phyloP scores from a whole-genome alignment of 2,888 invertebrate species.

The Drosophila nigritarsus region DNA sequence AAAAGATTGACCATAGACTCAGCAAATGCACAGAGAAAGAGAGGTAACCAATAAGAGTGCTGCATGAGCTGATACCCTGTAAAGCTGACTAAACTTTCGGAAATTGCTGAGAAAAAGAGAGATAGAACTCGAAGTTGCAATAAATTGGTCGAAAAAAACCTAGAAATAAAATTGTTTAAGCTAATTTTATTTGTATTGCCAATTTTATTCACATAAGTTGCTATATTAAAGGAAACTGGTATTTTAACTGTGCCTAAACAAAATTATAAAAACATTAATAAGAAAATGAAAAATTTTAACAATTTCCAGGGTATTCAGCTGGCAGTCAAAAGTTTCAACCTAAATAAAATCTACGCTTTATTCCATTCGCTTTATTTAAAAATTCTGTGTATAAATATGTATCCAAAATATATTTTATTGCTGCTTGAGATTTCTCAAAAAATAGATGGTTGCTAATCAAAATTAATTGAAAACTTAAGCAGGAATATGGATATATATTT shows the following conservation, averaged over 20 bases:
- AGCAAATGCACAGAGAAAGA: neutral
- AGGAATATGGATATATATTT: neutral
- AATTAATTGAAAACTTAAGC: neutral
- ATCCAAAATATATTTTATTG: neutral
- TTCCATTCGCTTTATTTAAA: neutral
- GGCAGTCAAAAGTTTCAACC: neutral
- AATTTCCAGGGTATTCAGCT: neutral
- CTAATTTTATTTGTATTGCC: too few species aligned
- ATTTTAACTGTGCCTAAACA: too few species aligned
- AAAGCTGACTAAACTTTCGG: too few species aligned
- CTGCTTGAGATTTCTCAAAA: rapidly evolving
- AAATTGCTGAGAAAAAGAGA: too few species aligned
- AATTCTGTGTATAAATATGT: rapidly evolving
- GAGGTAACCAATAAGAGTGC: neutral
- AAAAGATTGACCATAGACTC: neutral
- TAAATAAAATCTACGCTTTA: neutral
- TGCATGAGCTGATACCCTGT: neutral
- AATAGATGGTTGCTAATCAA: neutral
- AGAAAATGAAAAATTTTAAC: too few species aligned
- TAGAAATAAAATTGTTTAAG: too few species aligned
- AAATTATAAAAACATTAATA: too few species aligned
- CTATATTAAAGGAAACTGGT: neutral
- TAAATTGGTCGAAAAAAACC: too few species aligned
- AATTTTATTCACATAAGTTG: too few species aligned
- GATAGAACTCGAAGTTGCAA: neutral